Evolutionary conservation across 2,113 vertebrate genomes (phyloP).

Genomic region (Tautogolabrus adspersus): DNA sequence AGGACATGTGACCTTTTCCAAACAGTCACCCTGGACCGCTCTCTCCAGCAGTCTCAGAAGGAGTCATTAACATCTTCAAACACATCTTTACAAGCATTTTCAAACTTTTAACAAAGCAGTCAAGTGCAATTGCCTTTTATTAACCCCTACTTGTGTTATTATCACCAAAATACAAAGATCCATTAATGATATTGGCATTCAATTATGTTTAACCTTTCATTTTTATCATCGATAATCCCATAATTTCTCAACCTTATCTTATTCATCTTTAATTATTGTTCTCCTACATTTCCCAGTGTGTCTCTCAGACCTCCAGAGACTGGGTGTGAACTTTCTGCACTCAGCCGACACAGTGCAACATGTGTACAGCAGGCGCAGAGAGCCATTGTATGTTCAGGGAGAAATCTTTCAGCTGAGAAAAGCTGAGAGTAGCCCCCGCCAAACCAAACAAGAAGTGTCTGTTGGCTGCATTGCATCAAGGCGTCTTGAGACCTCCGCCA

Average conservation of each 20-base stretch:
- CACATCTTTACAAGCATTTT: neutral
- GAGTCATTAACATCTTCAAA: slow-evolving; percentile 1
- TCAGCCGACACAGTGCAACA: slow-evolving; percentile 16
- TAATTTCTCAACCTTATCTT: neutral
- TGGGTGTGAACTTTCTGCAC: slow-evolving; percentile 12
- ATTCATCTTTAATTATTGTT: slow-evolving; percentile 2
- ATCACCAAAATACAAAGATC: neutral
- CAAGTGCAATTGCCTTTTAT: neutral
- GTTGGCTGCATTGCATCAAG: slow-evolving; percentile 39
- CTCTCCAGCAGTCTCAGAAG: slow-evolving; percentile 35
- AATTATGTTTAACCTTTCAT: neutral
- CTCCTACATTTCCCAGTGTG: slow-evolving; percentile 8
- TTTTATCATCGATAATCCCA: neutral
- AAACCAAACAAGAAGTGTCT: slow-evolving; percentile 29
- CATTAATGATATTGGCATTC: too few species aligned
- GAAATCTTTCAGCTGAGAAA: slow-evolving; percentile 38
- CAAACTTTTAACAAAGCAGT: neutral
- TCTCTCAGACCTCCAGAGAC: slow-evolving; percentile 1
- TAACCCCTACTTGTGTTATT: neutral
- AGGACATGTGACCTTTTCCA: slow-evolving; percentile 56
- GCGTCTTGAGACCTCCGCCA: slow-evolving; percentile 30
- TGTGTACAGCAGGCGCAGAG: slow-evolving; percentile 17
- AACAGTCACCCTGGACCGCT: slow-evolving; percentile 29
- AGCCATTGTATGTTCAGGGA: slow-evolving; percentile 36
- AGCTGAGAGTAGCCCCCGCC: slow-evolving; percentile 30